These are phyloP conservation scores for Euwallacea fornicatus DNA, from an alignment of 1,140 invertebrate genomes.

Conservation along the genomic window DNA sequence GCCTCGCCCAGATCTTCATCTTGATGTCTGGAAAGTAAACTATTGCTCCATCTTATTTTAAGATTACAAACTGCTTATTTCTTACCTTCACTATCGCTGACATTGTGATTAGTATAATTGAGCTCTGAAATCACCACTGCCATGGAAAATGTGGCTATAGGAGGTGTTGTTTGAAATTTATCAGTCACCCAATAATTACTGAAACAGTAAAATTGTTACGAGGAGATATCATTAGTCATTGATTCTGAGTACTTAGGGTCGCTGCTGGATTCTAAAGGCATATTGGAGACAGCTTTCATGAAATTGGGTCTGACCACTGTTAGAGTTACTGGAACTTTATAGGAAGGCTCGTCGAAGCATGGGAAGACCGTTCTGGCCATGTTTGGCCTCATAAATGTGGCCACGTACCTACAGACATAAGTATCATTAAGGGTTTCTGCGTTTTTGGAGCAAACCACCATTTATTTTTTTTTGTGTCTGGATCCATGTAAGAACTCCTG, in stretches of 20 bases:
- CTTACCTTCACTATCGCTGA: constrained; percentile 34
- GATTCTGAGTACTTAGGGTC: constrained; percentile 23
- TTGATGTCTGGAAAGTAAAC: constrained; percentile 41
- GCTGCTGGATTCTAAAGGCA: constrained; percentile 56
- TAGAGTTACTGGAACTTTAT: constrained; percentile 74
- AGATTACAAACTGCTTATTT: too few relatives aligned
- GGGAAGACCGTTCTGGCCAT: constrained; percentile 85
- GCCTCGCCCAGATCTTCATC: constrained; percentile 68
- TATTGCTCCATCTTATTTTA: neutral
- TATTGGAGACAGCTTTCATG: constrained; percentile 67
- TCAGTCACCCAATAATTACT: constrained; percentile 62
- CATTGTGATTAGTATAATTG: constrained; percentile 23
- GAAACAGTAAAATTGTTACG: neutral
- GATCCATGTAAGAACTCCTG: constrained; percentile 60
- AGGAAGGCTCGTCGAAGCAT: constrained; percentile 87
- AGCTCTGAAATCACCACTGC: constrained; percentile 81
- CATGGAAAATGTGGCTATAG: constrained; percentile 85
- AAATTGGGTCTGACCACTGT: constrained; percentile 63
- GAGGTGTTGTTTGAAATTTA: constrained; percentile 70
- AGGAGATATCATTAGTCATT: neutral
- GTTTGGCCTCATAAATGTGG: constrained; percentile 78
- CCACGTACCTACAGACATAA: constrained; percentile 53
- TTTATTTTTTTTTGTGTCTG: constrained; percentile 56
- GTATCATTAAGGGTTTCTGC: neutral
- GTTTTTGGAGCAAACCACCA: constrained; percentile 44